Base-by-base conservation (phyloP, 2,888 invertebrate genomes). In the Alitta virens region DNA sequence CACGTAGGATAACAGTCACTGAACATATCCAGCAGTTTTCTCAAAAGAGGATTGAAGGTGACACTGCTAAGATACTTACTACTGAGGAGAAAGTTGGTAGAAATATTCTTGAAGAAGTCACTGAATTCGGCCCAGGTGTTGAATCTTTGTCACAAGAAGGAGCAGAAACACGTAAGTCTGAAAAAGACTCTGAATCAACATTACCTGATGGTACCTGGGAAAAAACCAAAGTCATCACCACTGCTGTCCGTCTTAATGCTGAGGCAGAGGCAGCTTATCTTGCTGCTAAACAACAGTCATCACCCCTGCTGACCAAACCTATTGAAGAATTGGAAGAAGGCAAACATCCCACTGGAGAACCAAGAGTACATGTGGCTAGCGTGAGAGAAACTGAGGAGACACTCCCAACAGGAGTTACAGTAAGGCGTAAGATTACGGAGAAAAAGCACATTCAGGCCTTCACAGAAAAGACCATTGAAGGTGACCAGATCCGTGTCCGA, bases 191-290 rank as follows among this genome's bases (percentile, higher is more conserved):
- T 51, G 70, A 70, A 33, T 71, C 65, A 61, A 67, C 49, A 21
- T 64, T 63, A 63, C 67, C 61, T 14, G 71, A 72, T 54, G 72
- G 72, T 18, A 69, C 68, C 2, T 55, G 69, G n/a, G 65, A 72
- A 18, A 68, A 69, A 40, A 42, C 66, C 26, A 59, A 58, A 24
- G 63, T 71, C 3, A 60, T 67, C 33, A 71, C 71, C 5, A 71
- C 65, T 7, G 69, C 65, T 2, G 65, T 63, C 43, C 73, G 74
- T 1, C 76, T 75, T 50, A 72, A 74, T 26, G 67, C 71, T 43
- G 61, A 62, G 23, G 70, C 68, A 53, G 67, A 70, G 26, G 59
- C 68, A 54, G 68, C 70, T 1, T 62, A 67, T 53, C 50, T 38
- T 3, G 57, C 60, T 33, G 63, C 63, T 5, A 40, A n/a, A 5